Evolutionary conservation across 2,113 vertebrate genomes (phyloP).

Genomic region (Sigmodon hispidus): DNA sequence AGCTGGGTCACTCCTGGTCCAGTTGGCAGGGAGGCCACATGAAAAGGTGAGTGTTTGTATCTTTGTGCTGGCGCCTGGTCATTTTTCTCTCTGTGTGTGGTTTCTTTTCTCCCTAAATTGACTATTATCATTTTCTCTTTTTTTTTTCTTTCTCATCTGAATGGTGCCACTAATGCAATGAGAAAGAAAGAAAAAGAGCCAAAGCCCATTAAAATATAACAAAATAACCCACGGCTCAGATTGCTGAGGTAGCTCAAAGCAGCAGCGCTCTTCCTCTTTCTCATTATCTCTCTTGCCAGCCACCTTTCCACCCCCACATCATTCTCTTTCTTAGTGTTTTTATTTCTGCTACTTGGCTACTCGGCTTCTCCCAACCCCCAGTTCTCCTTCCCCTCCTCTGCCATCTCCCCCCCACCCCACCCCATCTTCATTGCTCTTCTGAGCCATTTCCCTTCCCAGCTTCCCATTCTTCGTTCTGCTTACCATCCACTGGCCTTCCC

Average conservation of each 20-base stretch:
- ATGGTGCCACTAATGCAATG: conserved; percentile 64
- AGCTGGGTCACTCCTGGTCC: not conserved
- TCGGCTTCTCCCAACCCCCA: not conserved
- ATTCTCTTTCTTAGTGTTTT: not conserved
- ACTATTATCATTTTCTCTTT: conserved; percentile 66
- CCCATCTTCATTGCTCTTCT: not conserved
- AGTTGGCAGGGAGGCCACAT: not conserved
- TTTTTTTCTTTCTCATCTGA: conserved; percentile 56
- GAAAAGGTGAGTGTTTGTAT: conserved; percentile 15
- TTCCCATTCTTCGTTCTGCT: not conserved
- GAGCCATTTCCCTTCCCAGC: not conserved
- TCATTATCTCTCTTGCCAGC: conserved; percentile 25
- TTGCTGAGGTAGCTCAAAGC: conserved; percentile 2
- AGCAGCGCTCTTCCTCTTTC: not conserved
- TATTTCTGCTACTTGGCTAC: not conserved
- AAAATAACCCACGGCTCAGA: conserved; percentile 58
- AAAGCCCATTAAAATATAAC: conserved; percentile 63
- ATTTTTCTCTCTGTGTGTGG: conserved; percentile 20
- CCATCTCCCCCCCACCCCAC: too few relatives aligned
- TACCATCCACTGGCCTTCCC: not conserved
- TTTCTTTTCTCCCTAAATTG: conserved; percentile 63
- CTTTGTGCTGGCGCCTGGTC: conserved; percentile 40
- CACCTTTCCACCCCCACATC: not conserved
- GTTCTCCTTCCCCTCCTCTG: not conserved
- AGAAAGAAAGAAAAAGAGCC: conserved; percentile 53